Evolutionary conservation across 2,113 vertebrate species (phyloP).

Genomic region (Anguilla japonica): DNA sequence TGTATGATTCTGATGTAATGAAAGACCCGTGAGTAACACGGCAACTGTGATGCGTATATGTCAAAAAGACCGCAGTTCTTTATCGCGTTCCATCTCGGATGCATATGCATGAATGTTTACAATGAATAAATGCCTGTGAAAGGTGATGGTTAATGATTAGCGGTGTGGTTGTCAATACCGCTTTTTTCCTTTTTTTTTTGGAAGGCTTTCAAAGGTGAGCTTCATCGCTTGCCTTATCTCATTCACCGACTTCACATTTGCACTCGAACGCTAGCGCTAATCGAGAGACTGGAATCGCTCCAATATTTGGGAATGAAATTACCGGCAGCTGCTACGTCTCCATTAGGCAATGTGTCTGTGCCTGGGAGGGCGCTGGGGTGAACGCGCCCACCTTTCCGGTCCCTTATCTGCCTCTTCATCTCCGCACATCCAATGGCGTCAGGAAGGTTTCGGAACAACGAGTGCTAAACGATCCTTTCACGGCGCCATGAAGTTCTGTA

Average conservation of each 20-base stretch:
- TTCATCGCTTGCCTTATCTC: not conserved
- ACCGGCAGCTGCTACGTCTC: slow-evolving; percentile 12
- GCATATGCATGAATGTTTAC: not conserved
- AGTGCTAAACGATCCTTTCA: not conserved
- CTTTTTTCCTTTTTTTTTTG: not conserved
- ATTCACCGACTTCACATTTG: not conserved
- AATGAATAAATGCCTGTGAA: not conserved
- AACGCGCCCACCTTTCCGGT: not conserved
- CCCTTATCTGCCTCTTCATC: not conserved
- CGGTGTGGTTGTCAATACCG: not conserved
- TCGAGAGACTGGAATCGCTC: slow-evolving; percentile 23
- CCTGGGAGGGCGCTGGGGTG: not conserved
- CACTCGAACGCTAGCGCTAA: slow-evolving; percentile 17
- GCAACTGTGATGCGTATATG: too few relatives aligned
- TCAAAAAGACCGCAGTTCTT: not conserved
- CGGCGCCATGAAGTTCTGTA: not conserved
- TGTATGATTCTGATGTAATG: not conserved
- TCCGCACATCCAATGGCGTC: not conserved
- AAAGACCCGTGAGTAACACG: not conserved
- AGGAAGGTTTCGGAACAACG: not conserved
- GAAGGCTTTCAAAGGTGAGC: not conserved
- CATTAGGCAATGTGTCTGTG: slow-evolving; percentile 5
- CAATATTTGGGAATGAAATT: slow-evolving; percentile 20
- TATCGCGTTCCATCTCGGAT: not conserved
- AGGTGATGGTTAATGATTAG: slow-evolving; percentile 19